These are phyloP conservation scores for Poeciliopsis retropinna DNA, from an alignment of 2,113 vertebrate genomes.

Conservation along the genomic window DNA sequence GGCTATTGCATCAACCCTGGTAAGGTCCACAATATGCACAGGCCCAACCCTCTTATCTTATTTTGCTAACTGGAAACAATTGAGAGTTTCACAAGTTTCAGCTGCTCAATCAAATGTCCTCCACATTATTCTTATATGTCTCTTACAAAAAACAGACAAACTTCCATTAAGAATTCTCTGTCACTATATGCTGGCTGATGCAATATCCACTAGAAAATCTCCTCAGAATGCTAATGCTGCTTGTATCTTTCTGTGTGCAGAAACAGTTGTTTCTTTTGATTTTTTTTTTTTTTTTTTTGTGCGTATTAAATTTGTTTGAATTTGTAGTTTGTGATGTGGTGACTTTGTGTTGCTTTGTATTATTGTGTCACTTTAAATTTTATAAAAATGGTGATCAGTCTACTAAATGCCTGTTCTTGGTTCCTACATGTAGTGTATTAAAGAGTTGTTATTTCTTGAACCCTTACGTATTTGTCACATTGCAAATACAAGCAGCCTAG, in stretches of 20 bases:
- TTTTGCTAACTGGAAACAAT: constrained; percentile 37
- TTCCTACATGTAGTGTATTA: not conserved
- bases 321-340: constrained; percentile 29
- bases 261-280: constrained; percentile 41
- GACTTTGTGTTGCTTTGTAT: constrained; percentile 37
- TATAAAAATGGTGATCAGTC: not conserved
- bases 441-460: not conserved
- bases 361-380: not conserved
- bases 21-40: constrained; percentile 23
- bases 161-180: constrained; percentile 26
- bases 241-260: constrained; percentile 47
- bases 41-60: constrained; percentile 6
- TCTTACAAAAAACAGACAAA: constrained; percentile 21
- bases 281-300: not conserved
- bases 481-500: not conserved
- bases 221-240: constrained; percentile 59
- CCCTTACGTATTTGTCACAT: not conserved
- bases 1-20: constrained; percentile 75
- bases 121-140: constrained; percentile 1
- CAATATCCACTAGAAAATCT: constrained; percentile 66
- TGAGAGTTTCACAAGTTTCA: constrained; percentile 31
- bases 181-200: constrained; percentile 65
- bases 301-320: not conserved
- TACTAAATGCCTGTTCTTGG: not conserved
- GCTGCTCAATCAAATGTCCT: constrained; percentile 17